phyloP scores from a whole-genome alignment of 2,888 invertebrate genomes.

The Oithona nana region DNA sequence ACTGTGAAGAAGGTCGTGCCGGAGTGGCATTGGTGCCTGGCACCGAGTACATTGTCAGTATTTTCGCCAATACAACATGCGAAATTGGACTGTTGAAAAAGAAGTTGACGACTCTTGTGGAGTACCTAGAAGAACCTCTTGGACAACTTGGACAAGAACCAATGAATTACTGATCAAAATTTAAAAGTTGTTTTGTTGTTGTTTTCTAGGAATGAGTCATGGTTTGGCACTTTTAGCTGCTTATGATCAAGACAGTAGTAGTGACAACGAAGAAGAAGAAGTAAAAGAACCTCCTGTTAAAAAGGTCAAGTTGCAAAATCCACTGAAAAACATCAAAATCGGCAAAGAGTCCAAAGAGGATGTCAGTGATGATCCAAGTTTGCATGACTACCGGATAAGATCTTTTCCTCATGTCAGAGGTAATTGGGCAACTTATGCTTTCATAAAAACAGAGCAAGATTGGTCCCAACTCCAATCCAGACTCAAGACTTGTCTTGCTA shows the following conservation, averaged over 20 bases:
- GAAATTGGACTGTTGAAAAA: background rate
- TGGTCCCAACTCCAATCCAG: too few relatives aligned
- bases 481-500: too few relatives aligned
- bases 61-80: background rate
- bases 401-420: slow-evolving; percentile 4
- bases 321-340: background rate
- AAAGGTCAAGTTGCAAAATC: background rate
- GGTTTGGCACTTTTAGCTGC: background rate
- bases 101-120: background rate
- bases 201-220: background rate
- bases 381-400: background rate
- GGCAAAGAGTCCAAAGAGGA: background rate
- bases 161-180: too few relatives aligned
- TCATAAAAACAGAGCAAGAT: too few relatives aligned
- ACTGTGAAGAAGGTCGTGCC: background rate
- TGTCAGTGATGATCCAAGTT: background rate
- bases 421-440: background rate
- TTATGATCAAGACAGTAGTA: too few relatives aligned
- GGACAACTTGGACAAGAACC: background rate
- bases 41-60: background rate
- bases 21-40: background rate
- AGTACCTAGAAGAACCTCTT: background rate
- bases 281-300: background rate
- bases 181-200: too few relatives aligned
- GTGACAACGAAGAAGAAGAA: background rate